Percentiles rank a stretch among this genome's conserved stretches.
Conservation (phyloP, 2,113 vertebrate genomes). For the Centropristis striata region DNA sequence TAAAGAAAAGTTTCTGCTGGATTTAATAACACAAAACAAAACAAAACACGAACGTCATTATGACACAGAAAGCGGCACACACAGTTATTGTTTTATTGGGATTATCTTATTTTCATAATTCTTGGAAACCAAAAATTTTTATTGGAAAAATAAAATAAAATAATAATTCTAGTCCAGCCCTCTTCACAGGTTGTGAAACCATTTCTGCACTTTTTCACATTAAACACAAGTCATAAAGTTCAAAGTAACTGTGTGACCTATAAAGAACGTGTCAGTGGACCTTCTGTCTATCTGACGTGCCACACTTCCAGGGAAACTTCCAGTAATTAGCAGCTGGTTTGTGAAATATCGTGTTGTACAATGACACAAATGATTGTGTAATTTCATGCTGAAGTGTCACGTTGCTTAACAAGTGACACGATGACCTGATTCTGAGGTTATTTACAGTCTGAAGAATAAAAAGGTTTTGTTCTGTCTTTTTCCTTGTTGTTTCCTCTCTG, state of each 20-base stretch:
- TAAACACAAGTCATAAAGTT: background rate
- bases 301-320: background rate
- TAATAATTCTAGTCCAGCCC: too few relatives aligned
- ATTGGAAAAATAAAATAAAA: too few relatives aligned
- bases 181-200: background rate
- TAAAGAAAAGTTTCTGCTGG: too few relatives aligned
- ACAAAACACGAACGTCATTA: too few relatives aligned
- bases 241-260: background rate
- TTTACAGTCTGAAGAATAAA: constrained; percentile 12
- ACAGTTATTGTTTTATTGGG: too few relatives aligned
- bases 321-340: constrained; percentile 7
- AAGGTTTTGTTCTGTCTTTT: constrained; percentile 13
- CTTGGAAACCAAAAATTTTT: too few relatives aligned
- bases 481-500: background rate
- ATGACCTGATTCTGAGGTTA: background rate
- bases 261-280: background rate
- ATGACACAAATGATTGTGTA: constrained; percentile 5
- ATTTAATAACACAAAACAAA: too few relatives aligned
- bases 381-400: constrained; percentile 9
- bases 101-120: too few relatives aligned
- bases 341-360: constrained; percentile 3
- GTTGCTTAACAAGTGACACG: constrained; percentile 23
- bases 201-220: background rate
- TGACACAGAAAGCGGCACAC: too few relatives aligned
- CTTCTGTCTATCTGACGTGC: background rate